Percentiles rank a stretch among this genome's conserved stretches.
Evolutionary conservation across 1,140 invertebrate genomes (phyloP).

Genomic region (Anastrepha obliqua): DNA sequence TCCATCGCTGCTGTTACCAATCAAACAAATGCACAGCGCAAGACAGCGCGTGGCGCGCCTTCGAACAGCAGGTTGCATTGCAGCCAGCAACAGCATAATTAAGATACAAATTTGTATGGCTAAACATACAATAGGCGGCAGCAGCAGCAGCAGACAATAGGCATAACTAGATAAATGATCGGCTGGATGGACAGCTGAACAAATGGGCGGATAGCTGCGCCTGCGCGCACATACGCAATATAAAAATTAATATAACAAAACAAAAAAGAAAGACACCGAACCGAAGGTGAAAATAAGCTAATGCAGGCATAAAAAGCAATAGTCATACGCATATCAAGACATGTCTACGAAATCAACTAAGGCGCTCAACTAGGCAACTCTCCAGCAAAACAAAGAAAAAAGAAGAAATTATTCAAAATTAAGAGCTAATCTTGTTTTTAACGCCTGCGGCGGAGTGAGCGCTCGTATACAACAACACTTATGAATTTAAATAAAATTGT

Average conservation of each 20-base stretch:
- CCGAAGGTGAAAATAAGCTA: too few species aligned
- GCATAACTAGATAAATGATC: slow-evolving; percentile 3
- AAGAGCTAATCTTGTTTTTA: slow-evolving; percentile 4
- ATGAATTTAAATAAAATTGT: too few species aligned
- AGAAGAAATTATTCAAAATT: slow-evolving; percentile 5
- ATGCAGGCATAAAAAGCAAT: too few species aligned
- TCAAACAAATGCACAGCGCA: not conserved
- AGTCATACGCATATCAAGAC: too few species aligned
- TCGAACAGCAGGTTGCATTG: not conserved
- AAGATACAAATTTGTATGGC: not conserved
- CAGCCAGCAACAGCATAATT: not conserved
- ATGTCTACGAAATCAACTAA: too few species aligned
- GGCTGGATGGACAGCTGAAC: not conserved
- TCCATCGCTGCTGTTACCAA: not conserved
- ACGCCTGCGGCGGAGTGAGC: not conserved
- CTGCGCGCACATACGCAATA: not conserved
- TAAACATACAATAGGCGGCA: not conserved
- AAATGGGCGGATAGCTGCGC: not conserved
- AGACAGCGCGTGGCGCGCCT: not conserved
- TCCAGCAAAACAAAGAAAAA: not conserved
- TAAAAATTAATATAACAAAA: too few species aligned
- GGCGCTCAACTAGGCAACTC: not conserved
- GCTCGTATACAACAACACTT: too few species aligned
- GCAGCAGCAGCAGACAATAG: not conserved
- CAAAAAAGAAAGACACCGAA: too few species aligned